Evolutionary conservation across 2,888 invertebrate species (phyloP).

Genomic region (Icerya purchasi): DNA sequence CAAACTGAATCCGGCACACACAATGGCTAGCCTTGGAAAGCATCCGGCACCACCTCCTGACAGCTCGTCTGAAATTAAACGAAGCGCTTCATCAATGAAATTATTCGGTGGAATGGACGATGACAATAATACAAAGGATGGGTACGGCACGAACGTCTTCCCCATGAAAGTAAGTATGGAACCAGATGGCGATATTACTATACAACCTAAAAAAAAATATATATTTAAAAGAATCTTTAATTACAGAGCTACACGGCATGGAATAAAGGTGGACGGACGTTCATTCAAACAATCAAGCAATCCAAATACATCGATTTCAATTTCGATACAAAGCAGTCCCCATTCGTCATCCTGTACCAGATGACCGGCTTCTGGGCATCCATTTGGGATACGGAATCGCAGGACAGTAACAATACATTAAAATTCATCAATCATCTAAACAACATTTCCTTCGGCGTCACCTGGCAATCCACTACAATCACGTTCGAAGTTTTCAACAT

Average conservation of each 20-base stretch:
- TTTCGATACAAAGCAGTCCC: background rate
- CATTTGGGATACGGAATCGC: background rate
- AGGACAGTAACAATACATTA: background rate
- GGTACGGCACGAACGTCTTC: background rate
- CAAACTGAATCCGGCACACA: background rate
- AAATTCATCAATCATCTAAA: background rate
- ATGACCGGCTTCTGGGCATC: background rate
- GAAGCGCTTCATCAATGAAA: background rate
- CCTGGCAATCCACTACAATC: too few species aligned
- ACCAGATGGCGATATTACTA: too few species aligned
- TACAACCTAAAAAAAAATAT: too few species aligned
- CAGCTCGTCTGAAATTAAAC: background rate
- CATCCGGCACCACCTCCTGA: background rate
- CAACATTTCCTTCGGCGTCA: background rate
- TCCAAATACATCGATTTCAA: background rate
- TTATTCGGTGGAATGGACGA: background rate
- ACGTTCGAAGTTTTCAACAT: too few species aligned
- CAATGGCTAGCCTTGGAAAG: background rate
- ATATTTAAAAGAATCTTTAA: too few species aligned
- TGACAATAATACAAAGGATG: background rate
- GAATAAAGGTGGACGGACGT: background rate
- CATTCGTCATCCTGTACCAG: background rate
- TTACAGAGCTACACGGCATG: background rate
- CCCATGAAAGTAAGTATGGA: background rate
- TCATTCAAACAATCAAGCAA: background rate